phyloP scores from a whole-genome alignment of 2,797 vertebrate species.

The Allobates femoralis region DNA sequence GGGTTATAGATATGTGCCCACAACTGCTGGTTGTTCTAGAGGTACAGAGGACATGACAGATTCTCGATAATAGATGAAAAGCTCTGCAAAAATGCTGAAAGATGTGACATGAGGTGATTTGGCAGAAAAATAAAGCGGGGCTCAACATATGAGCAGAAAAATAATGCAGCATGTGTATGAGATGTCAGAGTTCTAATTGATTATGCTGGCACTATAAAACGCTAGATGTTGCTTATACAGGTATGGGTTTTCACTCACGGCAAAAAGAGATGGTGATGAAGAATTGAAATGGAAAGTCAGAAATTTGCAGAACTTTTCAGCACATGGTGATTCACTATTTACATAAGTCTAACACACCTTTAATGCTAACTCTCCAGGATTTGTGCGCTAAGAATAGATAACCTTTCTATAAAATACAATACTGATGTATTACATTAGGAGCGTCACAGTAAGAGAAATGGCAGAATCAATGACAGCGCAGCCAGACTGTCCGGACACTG shows the following conservation, averaged over 20 bases:
- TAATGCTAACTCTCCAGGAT: not conserved
- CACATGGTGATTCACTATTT: not conserved
- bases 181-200: too few species aligned
- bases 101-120: too few species aligned
- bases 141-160: too few species aligned
- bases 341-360: not conserved
- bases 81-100: too few species aligned
- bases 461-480: constrained; percentile 6
- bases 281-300: not conserved
- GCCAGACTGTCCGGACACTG: not conserved
- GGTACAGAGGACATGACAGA: too few species aligned
- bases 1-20: too few species aligned
- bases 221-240: too few species aligned
- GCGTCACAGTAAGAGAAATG: not conserved
- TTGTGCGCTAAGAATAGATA: not conserved
- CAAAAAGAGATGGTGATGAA: not conserved
- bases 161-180: too few species aligned
- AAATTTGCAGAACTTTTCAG: not conserved
- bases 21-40: too few species aligned
- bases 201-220: too few species aligned
- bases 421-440: not conserved
- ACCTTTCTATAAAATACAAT: not conserved
- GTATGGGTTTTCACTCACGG: not conserved
- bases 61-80: too few species aligned
- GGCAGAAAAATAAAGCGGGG: too few species aligned